phyloP scores from a whole-genome alignment of 2,113 vertebrate species.

The Tyto alba region DNA sequence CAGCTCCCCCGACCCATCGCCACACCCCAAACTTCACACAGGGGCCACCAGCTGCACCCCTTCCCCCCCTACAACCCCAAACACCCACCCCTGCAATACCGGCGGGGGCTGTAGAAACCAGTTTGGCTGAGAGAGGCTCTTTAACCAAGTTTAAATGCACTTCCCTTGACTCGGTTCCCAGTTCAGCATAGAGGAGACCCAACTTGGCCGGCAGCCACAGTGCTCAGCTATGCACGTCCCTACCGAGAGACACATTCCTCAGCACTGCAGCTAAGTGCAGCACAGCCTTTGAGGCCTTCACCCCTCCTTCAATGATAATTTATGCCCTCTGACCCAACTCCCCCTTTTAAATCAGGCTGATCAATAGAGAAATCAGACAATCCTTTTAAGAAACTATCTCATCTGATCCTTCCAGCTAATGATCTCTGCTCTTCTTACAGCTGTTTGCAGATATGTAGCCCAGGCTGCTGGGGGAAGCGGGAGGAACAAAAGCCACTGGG shows the following conservation, averaged over 20 bases:
- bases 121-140: not conserved
- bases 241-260: constrained; percentile 29
- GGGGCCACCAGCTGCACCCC: not conserved
- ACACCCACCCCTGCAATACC: not conserved
- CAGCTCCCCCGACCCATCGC: accelerated
- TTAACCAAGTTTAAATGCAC: constrained; percentile 32
- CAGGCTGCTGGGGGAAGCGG: not conserved
- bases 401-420: constrained; percentile 54
- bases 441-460: not conserved
- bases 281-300: constrained; percentile 39
- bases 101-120: not conserved
- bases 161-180: constrained; percentile 37
- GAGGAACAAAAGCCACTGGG: not conserved
- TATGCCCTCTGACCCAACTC: constrained; percentile 64
- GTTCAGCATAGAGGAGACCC: not conserved
- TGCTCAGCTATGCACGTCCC: not conserved
- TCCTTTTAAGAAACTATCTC: constrained; percentile 70
- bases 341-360: constrained; percentile 68
- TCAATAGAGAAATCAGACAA: constrained; percentile 73
- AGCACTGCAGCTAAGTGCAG: constrained; percentile 50
- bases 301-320: constrained; percentile 59
- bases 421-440: constrained; percentile 34
- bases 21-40: not conserved
- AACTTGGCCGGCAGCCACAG: not conserved
- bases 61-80: not conserved